Base-by-base conservation (phyloP, 2,113 vertebrate species). In the Corapipo altera region DNA sequence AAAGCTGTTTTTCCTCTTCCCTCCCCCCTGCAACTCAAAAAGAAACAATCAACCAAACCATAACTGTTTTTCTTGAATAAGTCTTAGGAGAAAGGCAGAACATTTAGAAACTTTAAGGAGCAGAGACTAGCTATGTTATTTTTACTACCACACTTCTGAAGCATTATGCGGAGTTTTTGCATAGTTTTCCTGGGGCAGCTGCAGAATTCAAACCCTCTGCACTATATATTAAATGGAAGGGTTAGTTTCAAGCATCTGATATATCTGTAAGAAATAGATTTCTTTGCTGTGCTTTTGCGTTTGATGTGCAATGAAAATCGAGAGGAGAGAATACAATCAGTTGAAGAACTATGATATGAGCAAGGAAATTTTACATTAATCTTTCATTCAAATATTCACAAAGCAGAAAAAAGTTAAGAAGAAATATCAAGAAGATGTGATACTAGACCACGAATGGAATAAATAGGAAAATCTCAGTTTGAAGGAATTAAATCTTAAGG, bases 381-480 rank as follows among this genome's bases (percentile, higher is more conserved):
- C 88, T 95, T 73, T 72, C 30, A 43, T 95, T 92, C 65, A 86
- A 59, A 93, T 77, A 86, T 41, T 20, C 35, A 86, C 17, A 90
- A 90, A 74, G 39, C 8, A 78, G 46, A 37, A 89, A 87, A 62
- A 89, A 44, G 4, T 39, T 77, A 32, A 16, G 33, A 26, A 73
- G 64, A 67, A 88, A 64, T 48, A 55, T 44, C 10, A 77, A 64
- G 75, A 37, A 62, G 24, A 57, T 37, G 16, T 64, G 22, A 39
- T 79, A 57, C 61, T 44, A 70, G 32, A 59, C 67, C 89, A 77
- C 24, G 12, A 94, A 57, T 59, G 22, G 23, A 88, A 90, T 78
- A 94, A 58, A 41, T 11, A 78, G 8, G 39, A 76, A 87, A 95
- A 69, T 23, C 43, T 93, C 22, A 30, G 44, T 85, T 75, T 95